phyloP scores from a whole-genome alignment of 2,888 invertebrate genomes.

The Imbricaverruca yamaguchii region DNA sequence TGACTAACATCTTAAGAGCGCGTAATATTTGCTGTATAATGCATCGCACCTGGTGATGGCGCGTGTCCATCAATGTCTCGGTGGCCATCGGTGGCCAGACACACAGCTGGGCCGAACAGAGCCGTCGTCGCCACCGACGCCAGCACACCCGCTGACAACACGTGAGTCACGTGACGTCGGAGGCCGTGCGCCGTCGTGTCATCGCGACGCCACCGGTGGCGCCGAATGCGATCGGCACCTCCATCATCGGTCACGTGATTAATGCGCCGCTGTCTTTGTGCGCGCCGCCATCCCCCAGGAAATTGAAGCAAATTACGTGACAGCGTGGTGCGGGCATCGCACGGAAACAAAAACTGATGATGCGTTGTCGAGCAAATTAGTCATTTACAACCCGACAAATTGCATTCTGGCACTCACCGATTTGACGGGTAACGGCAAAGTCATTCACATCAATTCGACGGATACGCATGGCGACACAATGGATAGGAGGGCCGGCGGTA shows the following conservation, averaged over 20 bases:
- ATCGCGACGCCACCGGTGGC: background rate
- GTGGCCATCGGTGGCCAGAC: too few relatives aligned
- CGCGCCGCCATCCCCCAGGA: background rate
- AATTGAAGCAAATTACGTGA: background rate
- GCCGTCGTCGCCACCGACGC: too few relatives aligned
- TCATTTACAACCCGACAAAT: constrained; percentile 7
- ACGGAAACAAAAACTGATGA: background rate
- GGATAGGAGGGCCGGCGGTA: too few relatives aligned
- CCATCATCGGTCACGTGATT: constrained; percentile 1
- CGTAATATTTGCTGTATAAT: too few relatives aligned
- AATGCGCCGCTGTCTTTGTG: background rate
- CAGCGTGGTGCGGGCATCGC: background rate
- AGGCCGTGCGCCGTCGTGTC: background rate
- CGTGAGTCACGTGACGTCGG: background rate
- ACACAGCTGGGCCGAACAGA: too few relatives aligned
- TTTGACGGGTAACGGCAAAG: too few relatives aligned
- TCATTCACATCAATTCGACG: too few relatives aligned
- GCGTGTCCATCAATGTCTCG: too few relatives aligned
- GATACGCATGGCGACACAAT: too few relatives aligned
- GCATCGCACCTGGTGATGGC: too few relatives aligned
- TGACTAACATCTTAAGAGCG: too few relatives aligned
- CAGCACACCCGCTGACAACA: background rate
- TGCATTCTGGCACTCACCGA: background rate
- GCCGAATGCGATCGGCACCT: background rate
- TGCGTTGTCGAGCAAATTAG: background rate